These are phyloP conservation scores for Malurus splendens DNA, from an alignment of 2,797 vertebrate genomes.

Conservation along the genomic window DNA sequence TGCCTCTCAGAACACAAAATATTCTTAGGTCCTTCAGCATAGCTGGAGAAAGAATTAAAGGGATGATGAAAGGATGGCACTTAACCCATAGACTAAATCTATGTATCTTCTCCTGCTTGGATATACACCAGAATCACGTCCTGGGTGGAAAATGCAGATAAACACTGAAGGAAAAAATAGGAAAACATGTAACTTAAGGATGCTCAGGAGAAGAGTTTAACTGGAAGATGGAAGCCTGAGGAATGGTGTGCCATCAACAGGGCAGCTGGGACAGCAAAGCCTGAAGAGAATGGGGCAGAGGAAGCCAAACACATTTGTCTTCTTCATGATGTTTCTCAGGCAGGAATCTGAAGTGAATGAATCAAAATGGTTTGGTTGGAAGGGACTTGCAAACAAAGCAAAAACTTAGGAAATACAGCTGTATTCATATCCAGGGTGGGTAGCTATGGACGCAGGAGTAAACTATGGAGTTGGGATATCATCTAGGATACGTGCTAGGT, in stretches of 20 bases:
- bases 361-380: background rate
- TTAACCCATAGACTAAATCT: background rate
- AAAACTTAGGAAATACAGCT: fast-evolving
- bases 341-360: background rate
- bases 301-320: fast-evolving
- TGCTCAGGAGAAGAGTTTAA: background rate
- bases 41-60: background rate
- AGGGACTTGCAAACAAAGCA: background rate
- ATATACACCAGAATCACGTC: background rate
- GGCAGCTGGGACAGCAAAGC: background rate
- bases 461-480: background rate
- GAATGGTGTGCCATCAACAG: fast-evolving
- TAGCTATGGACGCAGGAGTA: background rate
- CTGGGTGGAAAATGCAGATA: background rate
- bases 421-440: background rate
- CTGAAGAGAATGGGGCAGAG: background rate
- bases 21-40: background rate
- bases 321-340: fast-evolving
- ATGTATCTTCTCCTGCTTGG: background rate
- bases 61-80: background rate
- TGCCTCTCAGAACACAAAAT: background rate
- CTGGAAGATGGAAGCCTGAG: background rate
- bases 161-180: background rate
- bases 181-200: fast-evolving
- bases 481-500: too few species aligned